Evolutionary conservation across 2,888 invertebrate genomes (phyloP), one percentile per base, ranked within the genome.

Genomic region (Heteromyza rotundicornis): DNA sequence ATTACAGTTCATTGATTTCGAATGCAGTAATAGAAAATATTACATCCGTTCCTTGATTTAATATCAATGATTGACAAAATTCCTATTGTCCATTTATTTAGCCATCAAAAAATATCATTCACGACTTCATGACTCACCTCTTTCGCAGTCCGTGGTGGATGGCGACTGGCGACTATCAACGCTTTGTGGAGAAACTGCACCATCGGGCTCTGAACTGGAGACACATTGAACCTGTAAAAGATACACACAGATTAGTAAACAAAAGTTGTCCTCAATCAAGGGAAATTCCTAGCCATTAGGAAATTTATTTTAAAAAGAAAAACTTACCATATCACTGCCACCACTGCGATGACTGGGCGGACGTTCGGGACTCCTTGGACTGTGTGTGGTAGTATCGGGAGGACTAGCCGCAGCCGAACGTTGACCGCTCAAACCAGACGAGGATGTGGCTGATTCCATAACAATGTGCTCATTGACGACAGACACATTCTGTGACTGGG

Each of bases 311-410:
- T 27, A 62, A 14, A 53, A 27, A 14, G 1, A 16, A 40, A 1
- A 3, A 40, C 23, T 27, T 59, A 83, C 83, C 84, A 84, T 84
- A 71, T 83, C 83, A 72, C 82, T 82, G 23, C 82, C 82, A 53
- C 79, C 80, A 68, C 83, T 84, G 16, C 80, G 78, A 67, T 82
- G 81, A 60, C 82, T 83, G 10, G 81, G 78, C 56, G 83, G 82
- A 20, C 82, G 68, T 61, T 83, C 83, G 2, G 89, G 86, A 60
- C 90, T 90, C 62, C 89, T 85, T 14, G 94, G 93, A 81, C 92
- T 92, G 75, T 91, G 91, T 1, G 94, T 94, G 0, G 94, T 94
- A 0, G 94, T 94, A 75, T 94, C 94, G 0, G 93, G 93, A 5
- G 93, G 92, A 78, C 89, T 90, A 20, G 88, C 87, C 2, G 86